Evolutionary conservation across 2,888 invertebrate genomes (phyloP).

Genomic region (Macrosoma leucophasiata): DNA sequence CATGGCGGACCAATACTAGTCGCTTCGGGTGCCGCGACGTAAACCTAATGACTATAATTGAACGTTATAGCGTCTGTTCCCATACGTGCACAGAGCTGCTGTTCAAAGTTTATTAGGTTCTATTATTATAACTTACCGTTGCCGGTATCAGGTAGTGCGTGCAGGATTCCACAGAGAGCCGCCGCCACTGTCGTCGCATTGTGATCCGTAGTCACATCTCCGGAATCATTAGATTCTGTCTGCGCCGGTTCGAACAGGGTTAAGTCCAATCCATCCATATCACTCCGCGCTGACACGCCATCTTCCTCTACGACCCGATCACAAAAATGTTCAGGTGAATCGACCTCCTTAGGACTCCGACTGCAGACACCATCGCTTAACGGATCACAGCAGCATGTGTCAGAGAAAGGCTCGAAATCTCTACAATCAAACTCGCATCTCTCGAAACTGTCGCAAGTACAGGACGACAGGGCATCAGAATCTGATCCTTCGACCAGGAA

Average conservation of each 20-base stretch:
- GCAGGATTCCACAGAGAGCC: conserved; percentile 59
- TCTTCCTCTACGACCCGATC: conserved; percentile 57
- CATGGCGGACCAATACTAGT: conserved; percentile 32
- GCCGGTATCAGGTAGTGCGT: conserved; percentile 47
- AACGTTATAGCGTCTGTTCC: conserved; percentile 43
- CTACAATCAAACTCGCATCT: conserved; percentile 75
- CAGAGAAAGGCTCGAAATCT: conserved; percentile 77
- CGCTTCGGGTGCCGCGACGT: conserved; percentile 34
- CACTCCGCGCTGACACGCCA: conserved; percentile 65
- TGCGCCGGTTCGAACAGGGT: conserved; percentile 79
- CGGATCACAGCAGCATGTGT: conserved; percentile 76
- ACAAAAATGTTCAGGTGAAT: conserved; percentile 65
- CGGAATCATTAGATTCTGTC: conserved; percentile 43
- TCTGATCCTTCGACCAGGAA: conserved; percentile 59
- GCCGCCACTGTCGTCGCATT: conserved; percentile 37
- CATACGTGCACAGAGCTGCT: conserved; percentile 36
- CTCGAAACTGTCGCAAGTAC: conserved; percentile 72
- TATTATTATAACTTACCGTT: conserved; percentile 51
- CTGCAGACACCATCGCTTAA: conserved; percentile 67
- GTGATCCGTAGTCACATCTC: conserved; percentile 30
- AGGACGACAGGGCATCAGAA: conserved; percentile 73
- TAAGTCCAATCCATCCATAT: conserved; percentile 81
- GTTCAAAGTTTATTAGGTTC: too few species aligned
- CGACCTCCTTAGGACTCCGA: conserved; percentile 68
- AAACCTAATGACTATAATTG: conserved; percentile 55